Evolutionary conservation across 2,888 invertebrate genomes (phyloP), one percentile per base, ranked within the genome.

Genomic region (Eumacrocentrus americanus): DNA sequence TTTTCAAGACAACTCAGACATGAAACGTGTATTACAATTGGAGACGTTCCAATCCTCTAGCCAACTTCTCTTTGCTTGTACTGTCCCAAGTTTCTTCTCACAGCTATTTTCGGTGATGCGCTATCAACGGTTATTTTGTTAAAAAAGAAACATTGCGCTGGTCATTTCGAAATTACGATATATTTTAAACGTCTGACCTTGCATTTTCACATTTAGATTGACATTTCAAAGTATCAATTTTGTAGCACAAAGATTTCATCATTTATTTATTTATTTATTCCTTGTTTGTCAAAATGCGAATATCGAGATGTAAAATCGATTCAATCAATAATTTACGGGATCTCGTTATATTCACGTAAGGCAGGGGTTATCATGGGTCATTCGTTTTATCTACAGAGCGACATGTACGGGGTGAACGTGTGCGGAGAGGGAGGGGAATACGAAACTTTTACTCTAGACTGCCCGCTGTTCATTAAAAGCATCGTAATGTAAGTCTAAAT

Each of bases 371-470:
- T 67, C 66, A 64, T 58, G 40, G 34, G 38, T 60, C 29, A 54
- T 48, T 59, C 12, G 61, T 70, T 78, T 76, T 72, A 70, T 76
- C 82, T 81, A 55, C 77, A 86, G 85, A 90, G 92, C 76, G 91
- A 93, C 78, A 94, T 96, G 82, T 99, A 94, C 82, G 96, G 95
- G 54, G 84, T 96, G 66, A 95, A 96, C 83, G 89, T 97, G 40
- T 98, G 97, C 82, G 99, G 99, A 16, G 99, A 99, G 84, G 99
- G 99, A 47, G 99, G 99, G 54, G 99, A 99, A 82, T 99, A 97
- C 80, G 99, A 99, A 84, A 95, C 98, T 25, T 93, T 99, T 80
- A 97, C 97, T 5, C 84, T 98, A 63, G 97, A 99, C 84, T 98
- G 98, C 82, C 98, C 98, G 4, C 84, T 99, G 63, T 98, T 97